Conservation (phyloP, 2,797 vertebrate species). For the Pygocentrus nattereri region DNA sequence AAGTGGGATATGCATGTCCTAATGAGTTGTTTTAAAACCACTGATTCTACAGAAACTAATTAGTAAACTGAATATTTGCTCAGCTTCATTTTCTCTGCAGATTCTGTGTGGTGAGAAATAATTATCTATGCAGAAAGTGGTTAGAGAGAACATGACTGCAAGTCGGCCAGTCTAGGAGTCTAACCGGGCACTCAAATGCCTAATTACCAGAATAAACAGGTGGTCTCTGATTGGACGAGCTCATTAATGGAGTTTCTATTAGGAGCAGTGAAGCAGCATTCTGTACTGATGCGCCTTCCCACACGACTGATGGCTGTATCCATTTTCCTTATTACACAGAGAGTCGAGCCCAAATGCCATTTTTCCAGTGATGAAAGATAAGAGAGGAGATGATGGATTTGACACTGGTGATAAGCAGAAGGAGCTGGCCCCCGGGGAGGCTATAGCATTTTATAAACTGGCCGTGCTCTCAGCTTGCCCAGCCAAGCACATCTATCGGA, state of each 20-base stretch:
- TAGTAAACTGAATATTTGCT: not conserved
- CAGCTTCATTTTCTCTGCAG: not conserved
- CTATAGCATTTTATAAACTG: slow-evolving; percentile 32
- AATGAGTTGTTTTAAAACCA: not conserved
- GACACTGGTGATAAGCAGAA: slow-evolving; percentile 25
- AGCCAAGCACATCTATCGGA: slow-evolving; percentile 28
- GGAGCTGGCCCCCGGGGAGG: slow-evolving; percentile 18
- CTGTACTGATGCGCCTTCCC: slow-evolving; percentile 6
- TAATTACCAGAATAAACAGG: slow-evolving; percentile 79
- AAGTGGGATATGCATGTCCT: not conserved
- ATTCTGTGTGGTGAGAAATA: not conserved
- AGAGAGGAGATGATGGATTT: slow-evolving; percentile 44
- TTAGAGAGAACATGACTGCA: slow-evolving; percentile 25
- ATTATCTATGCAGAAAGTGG: not conserved
- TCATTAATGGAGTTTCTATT: slow-evolving; percentile 70
- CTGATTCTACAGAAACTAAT: not conserved
- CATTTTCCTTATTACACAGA: slow-evolving; percentile 33
- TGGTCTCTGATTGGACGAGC: slow-evolving; percentile 76
- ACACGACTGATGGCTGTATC: not conserved
- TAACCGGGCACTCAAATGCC: slow-evolving; percentile 71
- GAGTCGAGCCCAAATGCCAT: slow-evolving; percentile 14
- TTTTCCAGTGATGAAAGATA: slow-evolving; percentile 38
- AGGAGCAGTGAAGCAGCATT: slow-evolving; percentile 12
- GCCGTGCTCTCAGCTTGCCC: slow-evolving; percentile 19
- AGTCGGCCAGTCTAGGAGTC: slow-evolving; percentile 35